phyloP scores from a whole-genome alignment of 2,797 vertebrate genomes.

The Fundulus diaphanus region DNA sequence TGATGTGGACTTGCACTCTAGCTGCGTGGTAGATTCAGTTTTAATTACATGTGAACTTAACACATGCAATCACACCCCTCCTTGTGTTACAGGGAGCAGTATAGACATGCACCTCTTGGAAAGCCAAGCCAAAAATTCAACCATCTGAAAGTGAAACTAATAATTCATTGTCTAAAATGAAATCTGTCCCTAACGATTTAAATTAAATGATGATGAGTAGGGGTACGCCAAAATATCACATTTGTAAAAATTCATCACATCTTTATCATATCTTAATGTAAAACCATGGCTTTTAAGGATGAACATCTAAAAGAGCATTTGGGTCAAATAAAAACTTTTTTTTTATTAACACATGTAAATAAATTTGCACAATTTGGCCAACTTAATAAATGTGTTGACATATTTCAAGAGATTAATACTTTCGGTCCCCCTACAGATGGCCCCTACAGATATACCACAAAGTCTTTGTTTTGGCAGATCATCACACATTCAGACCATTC shows the following conservation, averaged over 20 bases:
- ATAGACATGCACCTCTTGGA: background rate
- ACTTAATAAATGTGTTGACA: background rate
- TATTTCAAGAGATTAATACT: background rate
- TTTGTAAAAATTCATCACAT: too few species aligned
- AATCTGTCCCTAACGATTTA: background rate
- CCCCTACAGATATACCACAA: background rate
- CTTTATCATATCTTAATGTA: background rate
- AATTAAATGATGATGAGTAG: background rate
- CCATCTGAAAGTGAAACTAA: background rate
- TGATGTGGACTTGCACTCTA: background rate
- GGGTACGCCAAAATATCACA: background rate
- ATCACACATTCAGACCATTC: background rate
- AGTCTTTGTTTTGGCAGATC: background rate
- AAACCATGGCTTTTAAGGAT: background rate
- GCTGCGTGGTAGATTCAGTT: constrained; percentile 2
- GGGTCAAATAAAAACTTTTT: too few species aligned
- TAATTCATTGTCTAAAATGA: background rate
- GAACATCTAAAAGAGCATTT: too few species aligned
- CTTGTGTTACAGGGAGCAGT: background rate
- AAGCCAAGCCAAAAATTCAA: background rate
- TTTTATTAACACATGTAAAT: too few species aligned
- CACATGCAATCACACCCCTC: background rate
- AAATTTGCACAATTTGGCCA: too few species aligned
- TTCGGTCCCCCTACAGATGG: background rate
- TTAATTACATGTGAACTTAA: background rate